Percentiles rank a stretch among this genome's conserved stretches.
Evolutionary conservation across 2,113 vertebrate species (phyloP).

Genomic region (Pterocles orientalis): DNA sequence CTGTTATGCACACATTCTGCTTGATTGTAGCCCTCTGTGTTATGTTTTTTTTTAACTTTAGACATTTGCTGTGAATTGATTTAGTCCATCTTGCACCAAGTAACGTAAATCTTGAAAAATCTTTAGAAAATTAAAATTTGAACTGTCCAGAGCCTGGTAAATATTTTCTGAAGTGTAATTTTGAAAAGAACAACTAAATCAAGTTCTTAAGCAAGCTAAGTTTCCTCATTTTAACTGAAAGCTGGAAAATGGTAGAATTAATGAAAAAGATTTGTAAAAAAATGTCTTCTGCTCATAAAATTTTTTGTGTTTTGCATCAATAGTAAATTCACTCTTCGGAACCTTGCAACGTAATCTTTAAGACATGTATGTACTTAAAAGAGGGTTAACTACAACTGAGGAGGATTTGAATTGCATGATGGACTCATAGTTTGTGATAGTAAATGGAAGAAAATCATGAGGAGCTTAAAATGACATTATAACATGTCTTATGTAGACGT

Average conservation of each 20-base stretch:
- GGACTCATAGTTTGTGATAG: not conserved
- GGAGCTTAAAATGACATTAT: not conserved
- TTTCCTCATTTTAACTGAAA: not conserved
- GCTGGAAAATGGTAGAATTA: not conserved
- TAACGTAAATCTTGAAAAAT: not conserved
- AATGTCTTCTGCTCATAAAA: not conserved
- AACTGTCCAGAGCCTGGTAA: not conserved
- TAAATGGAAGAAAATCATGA: not conserved
- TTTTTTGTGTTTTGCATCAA: not conserved
- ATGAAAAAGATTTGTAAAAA: not conserved
- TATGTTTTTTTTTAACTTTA: not conserved
- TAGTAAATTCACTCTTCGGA: not conserved
- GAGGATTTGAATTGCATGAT: not conserved
- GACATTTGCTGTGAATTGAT: not conserved
- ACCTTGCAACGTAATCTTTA: not conserved
- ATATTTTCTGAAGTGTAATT: not conserved
- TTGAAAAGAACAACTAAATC: not conserved
- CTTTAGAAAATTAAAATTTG: not conserved
- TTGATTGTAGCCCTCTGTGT: constrained; percentile 6
- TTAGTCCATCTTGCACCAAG: not conserved
- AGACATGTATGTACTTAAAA: not conserved
- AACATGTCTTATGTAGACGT: not conserved
- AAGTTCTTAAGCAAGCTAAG: not conserved
- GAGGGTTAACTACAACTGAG: not conserved
- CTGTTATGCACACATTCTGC: not conserved